Evolutionary conservation across 2,113 vertebrate genomes (phyloP).

Genomic region (Elephas maximus): DNA sequence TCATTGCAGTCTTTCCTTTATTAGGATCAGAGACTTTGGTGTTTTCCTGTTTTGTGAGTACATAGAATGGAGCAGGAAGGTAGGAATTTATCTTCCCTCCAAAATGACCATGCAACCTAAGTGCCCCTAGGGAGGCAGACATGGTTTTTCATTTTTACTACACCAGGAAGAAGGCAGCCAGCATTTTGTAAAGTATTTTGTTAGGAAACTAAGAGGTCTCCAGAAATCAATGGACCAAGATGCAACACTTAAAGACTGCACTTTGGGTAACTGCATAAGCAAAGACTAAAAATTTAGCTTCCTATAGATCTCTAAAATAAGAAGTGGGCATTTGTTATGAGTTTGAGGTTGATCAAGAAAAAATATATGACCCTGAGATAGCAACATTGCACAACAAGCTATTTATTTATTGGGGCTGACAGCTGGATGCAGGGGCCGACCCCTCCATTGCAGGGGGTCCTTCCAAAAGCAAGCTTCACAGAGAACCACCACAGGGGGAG

Average conservation of each 20-base stretch:
- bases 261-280: not conserved
- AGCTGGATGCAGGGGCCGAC: too few species aligned
- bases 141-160: slow-evolving; percentile 17
- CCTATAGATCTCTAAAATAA: not conserved
- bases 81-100: not conserved
- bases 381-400: too few species aligned
- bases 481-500: too few species aligned
- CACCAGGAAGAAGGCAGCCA: not conserved
- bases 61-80: not conserved
- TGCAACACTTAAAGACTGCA: not conserved
- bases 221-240: not conserved
- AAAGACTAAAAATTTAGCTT: not conserved
- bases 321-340: not conserved
- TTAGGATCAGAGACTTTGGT: not conserved
- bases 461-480: too few species aligned
- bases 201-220: not conserved
- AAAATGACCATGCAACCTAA: not conserved
- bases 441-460: too few species aligned
- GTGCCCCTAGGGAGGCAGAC: not conserved
- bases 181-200: not conserved
- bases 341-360: too few species aligned
- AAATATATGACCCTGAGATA: too few species aligned
- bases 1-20: not conserved
- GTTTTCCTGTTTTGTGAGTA: not conserved
- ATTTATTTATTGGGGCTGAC: too few species aligned